Conservation (phyloP, 2,113 vertebrate genomes). For the Eolophus roseicapilla region DNA sequence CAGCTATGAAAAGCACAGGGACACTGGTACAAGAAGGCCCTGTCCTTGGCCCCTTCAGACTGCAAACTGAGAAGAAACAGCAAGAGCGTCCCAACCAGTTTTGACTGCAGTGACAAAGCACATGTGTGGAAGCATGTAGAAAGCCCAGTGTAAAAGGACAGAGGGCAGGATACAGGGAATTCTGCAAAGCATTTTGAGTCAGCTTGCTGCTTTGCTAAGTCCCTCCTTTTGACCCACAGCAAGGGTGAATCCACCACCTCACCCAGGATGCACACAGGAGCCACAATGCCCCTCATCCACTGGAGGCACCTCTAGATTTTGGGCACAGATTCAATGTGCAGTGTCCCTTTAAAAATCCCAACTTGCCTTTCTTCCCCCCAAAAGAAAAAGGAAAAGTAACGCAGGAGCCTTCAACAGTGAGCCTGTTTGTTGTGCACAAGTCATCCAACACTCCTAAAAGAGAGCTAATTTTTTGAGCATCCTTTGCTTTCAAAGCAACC, state of each 20-base stretch:
- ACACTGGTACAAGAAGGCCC: neutral
- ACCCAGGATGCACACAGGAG: neutral
- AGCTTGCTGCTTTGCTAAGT: neutral
- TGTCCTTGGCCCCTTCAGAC: neutral
- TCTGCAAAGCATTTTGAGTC: neutral
- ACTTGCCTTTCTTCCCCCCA: neutral
- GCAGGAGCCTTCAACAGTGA: neutral
- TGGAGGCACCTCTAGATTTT: neutral
- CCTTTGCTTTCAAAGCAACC: conserved; percentile 54
- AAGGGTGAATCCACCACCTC: neutral
- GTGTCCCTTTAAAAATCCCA: conserved; percentile 15
- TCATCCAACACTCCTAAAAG: conserved; percentile 6
- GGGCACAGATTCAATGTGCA: neutral
- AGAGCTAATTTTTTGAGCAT: conserved; percentile 60
- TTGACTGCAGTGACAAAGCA: rapidly evolving
- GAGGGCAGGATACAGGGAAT: neutral
- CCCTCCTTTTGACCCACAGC: neutral
- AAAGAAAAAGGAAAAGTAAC: neutral
- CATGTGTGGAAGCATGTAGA: rapidly evolving
- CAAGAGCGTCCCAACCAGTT: neutral
- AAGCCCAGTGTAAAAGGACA: neutral
- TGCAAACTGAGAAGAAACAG: neutral
- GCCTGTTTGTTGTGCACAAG: conserved; percentile 17
- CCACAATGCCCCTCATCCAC: neutral
- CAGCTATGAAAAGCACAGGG: rapidly evolving